A percentile compares a stretch with the other conserved stretches of the same genome.
Conservation (phyloP, 2,113 vertebrate species). For the Dipodomys ordii region DNA sequence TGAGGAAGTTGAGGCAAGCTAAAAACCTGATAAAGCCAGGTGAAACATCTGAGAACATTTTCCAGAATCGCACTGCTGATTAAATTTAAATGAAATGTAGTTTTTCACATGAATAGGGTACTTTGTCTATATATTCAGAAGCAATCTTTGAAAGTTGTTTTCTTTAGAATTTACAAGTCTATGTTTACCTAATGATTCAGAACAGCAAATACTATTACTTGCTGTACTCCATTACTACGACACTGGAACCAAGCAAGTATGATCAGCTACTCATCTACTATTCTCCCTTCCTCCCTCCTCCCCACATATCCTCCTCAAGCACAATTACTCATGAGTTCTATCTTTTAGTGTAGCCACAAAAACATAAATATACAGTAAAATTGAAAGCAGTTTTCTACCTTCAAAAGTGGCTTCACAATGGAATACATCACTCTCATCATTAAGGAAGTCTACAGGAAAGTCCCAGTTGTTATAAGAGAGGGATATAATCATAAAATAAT, state of each 20-base stretch:
- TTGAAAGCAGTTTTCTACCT: slow-evolving; percentile 37
- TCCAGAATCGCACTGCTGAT: background rate
- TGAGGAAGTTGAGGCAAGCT: slow-evolving; percentile 49
- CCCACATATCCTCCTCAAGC: background rate
- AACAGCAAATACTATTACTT: slow-evolving; percentile 60
- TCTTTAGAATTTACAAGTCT: slow-evolving; percentile 49
- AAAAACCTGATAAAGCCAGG: slow-evolving; percentile 54
- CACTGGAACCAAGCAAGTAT: slow-evolving; percentile 22
- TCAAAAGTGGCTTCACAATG: slow-evolving; percentile 47
- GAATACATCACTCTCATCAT: background rate
- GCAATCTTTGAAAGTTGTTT: slow-evolving; percentile 42
- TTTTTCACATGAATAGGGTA: slow-evolving; percentile 17
- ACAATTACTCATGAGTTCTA: background rate
- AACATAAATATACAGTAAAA: slow-evolving; percentile 34
- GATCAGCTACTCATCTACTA: no score
- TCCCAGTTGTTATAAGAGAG: background rate
- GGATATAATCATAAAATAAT: background rate
- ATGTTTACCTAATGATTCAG: slow-evolving; percentile 57
- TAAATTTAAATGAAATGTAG: slow-evolving; percentile 3
- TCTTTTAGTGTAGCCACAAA: slow-evolving; percentile 37
- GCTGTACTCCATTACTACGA: background rate
- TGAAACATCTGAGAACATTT: slow-evolving; percentile 48
- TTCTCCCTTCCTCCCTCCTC: background rate
- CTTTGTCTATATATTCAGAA: slow-evolving; percentile 45
- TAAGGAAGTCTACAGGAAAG: slow-evolving; percentile 42